Base-by-base conservation (phyloP, 2,888 invertebrate genomes). In the Ophion slaviceki region DNA sequence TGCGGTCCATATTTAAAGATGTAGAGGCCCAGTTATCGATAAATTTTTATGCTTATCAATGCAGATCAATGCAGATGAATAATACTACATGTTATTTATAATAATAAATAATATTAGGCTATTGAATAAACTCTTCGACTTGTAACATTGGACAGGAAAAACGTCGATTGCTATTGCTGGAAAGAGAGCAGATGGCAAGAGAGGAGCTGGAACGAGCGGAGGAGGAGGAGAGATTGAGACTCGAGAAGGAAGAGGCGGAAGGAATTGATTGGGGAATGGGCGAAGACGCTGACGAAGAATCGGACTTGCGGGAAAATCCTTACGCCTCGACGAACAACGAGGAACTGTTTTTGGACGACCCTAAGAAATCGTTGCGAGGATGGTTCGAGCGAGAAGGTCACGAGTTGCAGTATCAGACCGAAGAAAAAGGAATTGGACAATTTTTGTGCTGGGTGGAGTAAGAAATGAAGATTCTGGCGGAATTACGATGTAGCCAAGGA, bases 201-300 rank as follows among this genome's bases (percentile, higher is more conserved):
- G 93, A 94, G 72, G 94, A 95, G 93, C 94, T 95, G 91, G 90
- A 94, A 79, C 94, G 95, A 61, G 93, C 94, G 87, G 94, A 95
- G 88, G 94, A 94, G 87, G 94, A 95, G 90, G 94, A 92, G 85
- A 95, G 95, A 76, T 94, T 95, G 70, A 94, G 92, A 90, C 93
- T 93, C 87, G 95, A 95, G 89, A 94, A 94, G 88, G 94, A 95
- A 61, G 96, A 96, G 80, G 96, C 96, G 53, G 96, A 96, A 87
- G 98, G 98, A 4, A 96, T 98, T 86, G 96, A 96, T 92, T 99
- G 99, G 99, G 99, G 99, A 89, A 97, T 99, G 97, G 96, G 97
- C 96, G 98, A 98, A 88, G 98, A 98, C 91, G 98, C 98, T 0
- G 98, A 97, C 88, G 98, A 98, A 88, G 98, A 97, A 89, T 96